Evolutionary conservation across 2,888 invertebrate genomes (phyloP), one percentile per base, ranked within the genome.

Genomic region (Scotopteryx bipunctaria): DNA sequence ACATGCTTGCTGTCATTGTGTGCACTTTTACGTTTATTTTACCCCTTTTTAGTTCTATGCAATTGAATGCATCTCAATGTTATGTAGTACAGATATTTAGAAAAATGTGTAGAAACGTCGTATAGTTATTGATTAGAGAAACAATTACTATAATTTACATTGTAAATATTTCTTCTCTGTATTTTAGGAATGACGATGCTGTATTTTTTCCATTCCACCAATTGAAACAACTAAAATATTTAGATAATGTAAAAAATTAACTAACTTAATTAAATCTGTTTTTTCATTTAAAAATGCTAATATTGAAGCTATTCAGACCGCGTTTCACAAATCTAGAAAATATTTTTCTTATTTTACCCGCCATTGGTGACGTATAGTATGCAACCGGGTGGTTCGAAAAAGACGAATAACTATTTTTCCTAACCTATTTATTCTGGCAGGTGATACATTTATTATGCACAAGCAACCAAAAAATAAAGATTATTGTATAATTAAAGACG

Each of bases 401-500:
- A n/a, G n/a, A n/a, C n/a, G n/a, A n/a, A n/a, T n/a, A n/a, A n/a
- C n/a, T n/a, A n/a, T n/a, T n/a, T n/a, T n/a, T n/a, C n/a, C n/a
- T n/a, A n/a, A n/a, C n/a, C 15, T 15, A n/a, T 6, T 31, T 19
- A 11, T 44, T n/a, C n/a, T n/a, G n/a, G n/a, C n/a, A n/a, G n/a
- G 4, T 6, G 21, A 6, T 23, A 27, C 27, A 5, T 27, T 27
- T 11, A 27, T 8, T 8, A 11, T 9, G 27, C 27, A 27, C 27
- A 27, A 11, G 5, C 27, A 27, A 11, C 11, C 11, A 27, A 4
- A 27, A 16, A 32, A 35, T 21, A 35, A 15, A 5, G 23, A 33
- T 38, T 32, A 33, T 32, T 14, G 11, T 32, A 19, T 50, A 81
- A 86, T 84, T 80, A 81, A n/a, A n/a, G 69, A 69, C 63, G 64